These are phyloP conservation scores for Papilio gigon DNA, from an alignment of 2,888 invertebrate genomes.

Conservation along the genomic window DNA sequence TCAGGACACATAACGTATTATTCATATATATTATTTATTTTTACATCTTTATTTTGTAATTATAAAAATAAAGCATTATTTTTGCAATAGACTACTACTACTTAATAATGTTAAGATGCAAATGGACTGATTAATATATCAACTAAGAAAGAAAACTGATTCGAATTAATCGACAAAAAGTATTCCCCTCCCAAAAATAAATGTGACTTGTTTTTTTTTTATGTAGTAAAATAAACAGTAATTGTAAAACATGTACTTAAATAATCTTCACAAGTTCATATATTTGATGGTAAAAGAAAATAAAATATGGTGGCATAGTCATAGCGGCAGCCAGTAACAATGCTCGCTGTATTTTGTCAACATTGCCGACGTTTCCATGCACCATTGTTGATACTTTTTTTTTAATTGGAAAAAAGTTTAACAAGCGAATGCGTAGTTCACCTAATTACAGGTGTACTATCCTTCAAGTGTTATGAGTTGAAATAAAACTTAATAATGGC, in stretches of 20 bases:
- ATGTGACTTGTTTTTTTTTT: no score
- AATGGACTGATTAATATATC: no score
- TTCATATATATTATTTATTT: neutral
- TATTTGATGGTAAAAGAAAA: constrained; percentile 26
- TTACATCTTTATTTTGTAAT: no score
- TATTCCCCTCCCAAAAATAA: no score
- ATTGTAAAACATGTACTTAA: neutral
- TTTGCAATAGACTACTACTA: no score
- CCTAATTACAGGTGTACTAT: constrained; percentile 10
- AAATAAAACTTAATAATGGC: no score
- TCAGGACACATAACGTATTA: neutral
- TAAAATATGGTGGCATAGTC: constrained; percentile 44
- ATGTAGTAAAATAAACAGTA: neutral
- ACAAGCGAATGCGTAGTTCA: constrained; percentile 5
- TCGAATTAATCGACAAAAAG: no score
- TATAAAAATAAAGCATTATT: no score
- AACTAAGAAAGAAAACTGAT: no score
- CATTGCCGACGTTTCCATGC: constrained; percentile 49
- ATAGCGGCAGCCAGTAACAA: constrained; percentile 52
- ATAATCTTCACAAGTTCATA: neutral
- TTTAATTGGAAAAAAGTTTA: constrained; percentile 17
- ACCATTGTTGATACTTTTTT: constrained; percentile 25
- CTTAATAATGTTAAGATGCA: no score
- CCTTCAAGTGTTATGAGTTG: no score
- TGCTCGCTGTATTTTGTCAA: constrained; percentile 58